A percentile compares a stretch with the other conserved stretches of the same genome.
These are phyloP conservation scores for Aix galericulata DNA, from an alignment of 2,113 vertebrate species.

Conservation along the genomic window DNA sequence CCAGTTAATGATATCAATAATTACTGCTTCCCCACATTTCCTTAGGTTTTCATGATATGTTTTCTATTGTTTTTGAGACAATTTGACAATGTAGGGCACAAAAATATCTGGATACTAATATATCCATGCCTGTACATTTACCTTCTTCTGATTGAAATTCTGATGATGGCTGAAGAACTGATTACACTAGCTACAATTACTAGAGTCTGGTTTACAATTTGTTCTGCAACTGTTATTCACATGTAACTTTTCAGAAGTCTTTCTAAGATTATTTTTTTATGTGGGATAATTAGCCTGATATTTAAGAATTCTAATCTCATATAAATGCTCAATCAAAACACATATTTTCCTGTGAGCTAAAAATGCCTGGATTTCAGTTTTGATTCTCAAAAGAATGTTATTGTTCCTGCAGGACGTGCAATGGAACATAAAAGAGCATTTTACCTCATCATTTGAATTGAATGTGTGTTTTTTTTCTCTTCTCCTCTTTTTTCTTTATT, in stretches of 20 bases:
- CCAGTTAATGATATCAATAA: not conserved
- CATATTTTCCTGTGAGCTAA: conserved; percentile 69
- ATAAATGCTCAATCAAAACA: conserved; percentile 73
- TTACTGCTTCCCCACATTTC: conserved; percentile 9
- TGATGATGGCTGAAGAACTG: conserved; percentile 38
- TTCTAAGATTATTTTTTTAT: conserved; percentile 30
- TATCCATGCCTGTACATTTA: not conserved
- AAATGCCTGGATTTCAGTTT: conserved; percentile 73
- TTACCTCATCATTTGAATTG: conserved; percentile 70
- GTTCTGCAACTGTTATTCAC: conserved; percentile 66
- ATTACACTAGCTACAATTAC: conserved; percentile 29
- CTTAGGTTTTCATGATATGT: not conserved
- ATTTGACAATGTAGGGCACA: not conserved
- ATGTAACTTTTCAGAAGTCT: conserved; percentile 54
- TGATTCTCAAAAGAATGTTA: conserved; percentile 74
- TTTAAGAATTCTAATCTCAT: conserved; percentile 66
- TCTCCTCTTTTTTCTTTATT: conserved; percentile 37
- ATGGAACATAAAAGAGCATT: conserved; percentile 58
- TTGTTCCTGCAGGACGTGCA: conserved; percentile 55
- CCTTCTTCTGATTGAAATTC: conserved; percentile 59
- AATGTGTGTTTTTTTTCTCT: conserved; percentile 47
- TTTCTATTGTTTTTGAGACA: conserved; percentile 1
- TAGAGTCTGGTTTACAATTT: conserved; percentile 66
- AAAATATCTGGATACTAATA: not conserved
- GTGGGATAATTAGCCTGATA: conserved; percentile 51